Percentiles rank a stretch among this genome's conserved stretches.
These are phyloP conservation scores for Olivierus martensii DNA, from an alignment of 1,140 invertebrate genomes.

Conservation along the genomic window DNA sequence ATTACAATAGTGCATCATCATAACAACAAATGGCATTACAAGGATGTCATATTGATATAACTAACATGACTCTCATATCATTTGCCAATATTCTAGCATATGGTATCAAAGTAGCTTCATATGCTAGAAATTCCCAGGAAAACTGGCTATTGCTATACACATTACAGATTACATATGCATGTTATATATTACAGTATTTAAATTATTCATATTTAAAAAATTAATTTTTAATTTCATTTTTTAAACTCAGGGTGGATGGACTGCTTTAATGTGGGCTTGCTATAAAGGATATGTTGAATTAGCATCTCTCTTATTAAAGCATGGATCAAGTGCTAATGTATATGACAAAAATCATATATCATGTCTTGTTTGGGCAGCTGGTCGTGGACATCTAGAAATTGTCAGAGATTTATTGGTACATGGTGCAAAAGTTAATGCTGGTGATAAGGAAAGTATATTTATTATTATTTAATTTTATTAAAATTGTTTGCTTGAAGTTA, in stretches of 20 bases:
- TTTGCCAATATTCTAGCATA: too few species aligned
- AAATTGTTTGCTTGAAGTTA: background rate
- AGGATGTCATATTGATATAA: too few species aligned
- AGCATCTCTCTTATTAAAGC: slow-evolving; percentile 65
- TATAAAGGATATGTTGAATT: slow-evolving; percentile 78
- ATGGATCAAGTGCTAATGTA: slow-evolving; percentile 83
- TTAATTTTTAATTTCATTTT: too few species aligned
- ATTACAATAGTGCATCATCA: too few species aligned
- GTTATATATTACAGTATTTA: too few species aligned
- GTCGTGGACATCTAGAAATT: slow-evolving; percentile 72
- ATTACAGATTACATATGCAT: too few species aligned
- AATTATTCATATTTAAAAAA: too few species aligned
- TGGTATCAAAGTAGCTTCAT: too few species aligned
- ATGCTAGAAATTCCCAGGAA: too few species aligned
- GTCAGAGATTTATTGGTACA: slow-evolving; percentile 62
- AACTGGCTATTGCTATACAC: too few species aligned
- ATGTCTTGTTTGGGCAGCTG: slow-evolving; percentile 84
- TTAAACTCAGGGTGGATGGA: slow-evolving; percentile 53
- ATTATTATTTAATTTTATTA: background rate
- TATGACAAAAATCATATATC: slow-evolving; percentile 85
- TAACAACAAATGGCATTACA: too few species aligned
- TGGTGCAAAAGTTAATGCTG: slow-evolving; percentile 80
- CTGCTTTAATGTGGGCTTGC: slow-evolving; percentile 90
- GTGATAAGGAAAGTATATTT: slow-evolving; percentile 55
- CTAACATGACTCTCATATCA: too few species aligned